Conservation (phyloP, 2,888 invertebrate species). For the Arrhopalites spinosus region DNA sequence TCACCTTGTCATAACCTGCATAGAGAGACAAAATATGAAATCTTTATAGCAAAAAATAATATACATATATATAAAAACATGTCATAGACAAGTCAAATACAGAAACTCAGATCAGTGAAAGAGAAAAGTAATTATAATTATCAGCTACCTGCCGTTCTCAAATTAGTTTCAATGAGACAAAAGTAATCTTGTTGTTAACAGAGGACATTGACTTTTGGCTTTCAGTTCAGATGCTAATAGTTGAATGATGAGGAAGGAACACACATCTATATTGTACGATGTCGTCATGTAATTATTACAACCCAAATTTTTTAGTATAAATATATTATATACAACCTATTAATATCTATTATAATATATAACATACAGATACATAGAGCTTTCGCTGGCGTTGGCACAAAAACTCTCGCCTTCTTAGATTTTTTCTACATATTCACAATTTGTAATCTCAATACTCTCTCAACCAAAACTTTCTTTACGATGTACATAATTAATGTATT, state of each 20-base stretch:
- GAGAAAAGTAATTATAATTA: no score
- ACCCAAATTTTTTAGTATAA: background rate
- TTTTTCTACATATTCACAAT: background rate
- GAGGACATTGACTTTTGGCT: background rate
- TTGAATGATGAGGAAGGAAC: background rate
- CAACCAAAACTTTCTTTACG: background rate
- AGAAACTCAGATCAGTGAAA: no score
- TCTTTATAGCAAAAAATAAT: no score
- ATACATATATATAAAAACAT: no score
- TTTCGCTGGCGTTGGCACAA: conserved; percentile 1
- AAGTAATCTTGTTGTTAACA: background rate
- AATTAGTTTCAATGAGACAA: background rate
- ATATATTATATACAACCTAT: background rate
- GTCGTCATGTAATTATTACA: background rate
- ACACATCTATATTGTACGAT: background rate
- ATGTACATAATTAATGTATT: background rate
- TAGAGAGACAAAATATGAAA: no score
- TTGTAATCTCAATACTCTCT: background rate
- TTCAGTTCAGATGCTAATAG: background rate
- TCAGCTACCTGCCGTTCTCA: no score
- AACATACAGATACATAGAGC: background rate
- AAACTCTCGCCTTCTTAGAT: background rate
- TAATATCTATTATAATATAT: no score
- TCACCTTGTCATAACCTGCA: no score
- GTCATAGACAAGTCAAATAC: no score